Evolutionary conservation across 2,888 invertebrate species (phyloP), one percentile per base, ranked within the genome.

Genomic region (Drosophila subsilvestris): DNA sequence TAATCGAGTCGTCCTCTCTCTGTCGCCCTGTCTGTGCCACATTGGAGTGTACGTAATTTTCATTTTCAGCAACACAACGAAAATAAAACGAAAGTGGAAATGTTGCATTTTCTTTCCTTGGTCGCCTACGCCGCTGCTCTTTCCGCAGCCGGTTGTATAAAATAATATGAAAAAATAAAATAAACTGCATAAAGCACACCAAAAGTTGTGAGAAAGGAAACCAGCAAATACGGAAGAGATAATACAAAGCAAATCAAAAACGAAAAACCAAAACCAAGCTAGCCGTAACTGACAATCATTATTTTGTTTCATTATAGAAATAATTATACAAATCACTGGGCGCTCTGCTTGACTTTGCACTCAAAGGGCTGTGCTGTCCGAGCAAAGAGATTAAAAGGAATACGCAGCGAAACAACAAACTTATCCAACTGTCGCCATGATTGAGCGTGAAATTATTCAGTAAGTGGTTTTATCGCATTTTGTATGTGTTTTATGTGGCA

Each of bases 401-500:
- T 44, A 10, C 18, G 29, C 9, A 63, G 44, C 32, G 17, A n/a
- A 25, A 18, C 17, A 29, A 45, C 14, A 25, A 9, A 37, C 14
- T 18, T 2, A 18, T 12, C 20, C 47, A 0, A 8, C 17, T 4
- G 42, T 43, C 72, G 72, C n/a, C 44, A 89, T 89, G 88, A 86
- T 90, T 63, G 89, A 89, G 68, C 85, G 80, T 17, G 88, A 89
- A 75, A 90, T 90, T 32, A 80, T 89, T 51, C 90, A 90, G 89
- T 89, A 81, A 90, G 90, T 89, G 53, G 53, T 22, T 3, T 48
- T 10, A 56, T 55, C 45, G 43, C 37, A 25, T 18, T 27, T 53
- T 50, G 17, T 37, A 25, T 22, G 18, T 43, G 5, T 37, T 29
- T 5, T 12, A 32, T 5, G 12, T 12, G 14, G 12, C 22, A 27